Evolutionary conservation across 2,888 invertebrate genomes (phyloP), one percentile per base, ranked within the genome.

Genomic region (Megastigmus dorsalis): DNA sequence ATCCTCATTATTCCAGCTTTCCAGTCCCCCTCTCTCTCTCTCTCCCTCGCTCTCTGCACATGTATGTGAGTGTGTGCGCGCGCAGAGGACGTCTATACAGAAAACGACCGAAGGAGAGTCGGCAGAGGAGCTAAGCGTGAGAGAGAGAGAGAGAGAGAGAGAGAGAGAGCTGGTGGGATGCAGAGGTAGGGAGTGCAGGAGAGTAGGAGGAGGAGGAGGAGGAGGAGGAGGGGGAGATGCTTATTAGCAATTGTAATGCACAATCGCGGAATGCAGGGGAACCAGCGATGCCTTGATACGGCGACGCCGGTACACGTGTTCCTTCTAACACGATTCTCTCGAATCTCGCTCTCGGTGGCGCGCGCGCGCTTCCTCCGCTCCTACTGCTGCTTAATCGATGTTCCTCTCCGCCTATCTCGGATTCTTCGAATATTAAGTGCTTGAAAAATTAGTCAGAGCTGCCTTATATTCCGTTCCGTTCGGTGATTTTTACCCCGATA

Each of bases 191-290:
- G 74, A 36, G 75, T 43, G 45, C 28, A 23, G 63, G 75, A 18
- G 50, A 55, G 57, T 20, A 41, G 30, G 69, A 62, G 18, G 74
- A 60, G n/a, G 68, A 26, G 36, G 59, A 18, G 36, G 30, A 67
- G 75, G 55, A 70, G 60, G 48, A 69, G 77, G 13, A 71, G 74
- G 52, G 54, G 78, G 77, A 77, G 79, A 79, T 79, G 81, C 82
- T 83, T 83, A 83, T 84, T 83, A 82, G 81, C 83, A 83, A 84
- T 83, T 84, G 81, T 84, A 82, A 83, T 82, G 81, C 81, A 81
- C 82, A 81, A 82, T 81, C 80, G 81, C 79, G 81, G 82, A 83
- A 83, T 82, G 81, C 80, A 77, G 75, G 79, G 79, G 79, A 79
- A 78, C 79, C 77, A 65, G 80, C 80, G 81, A 83, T 82, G 79